A percentile compares a stretch with the other conserved stretches of the same genome.
phyloP scores from a whole-genome alignment of 1,140 invertebrate species.

The Archegozetes longisetosus region DNA sequence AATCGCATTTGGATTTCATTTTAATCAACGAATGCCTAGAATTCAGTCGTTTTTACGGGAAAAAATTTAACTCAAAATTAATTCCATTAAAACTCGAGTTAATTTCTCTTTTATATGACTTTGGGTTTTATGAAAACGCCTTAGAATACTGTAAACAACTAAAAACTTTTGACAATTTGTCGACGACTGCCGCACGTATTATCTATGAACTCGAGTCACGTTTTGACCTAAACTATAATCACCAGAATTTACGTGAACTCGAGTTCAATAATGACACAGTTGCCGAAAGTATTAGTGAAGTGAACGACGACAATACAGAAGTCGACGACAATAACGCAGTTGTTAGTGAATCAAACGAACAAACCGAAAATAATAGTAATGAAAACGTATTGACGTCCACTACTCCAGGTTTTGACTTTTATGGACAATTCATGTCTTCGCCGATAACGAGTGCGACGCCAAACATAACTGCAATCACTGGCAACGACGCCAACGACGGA shows the following conservation, averaged over 20 bases:
- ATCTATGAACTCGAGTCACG: not conserved
- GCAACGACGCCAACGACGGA: not conserved
- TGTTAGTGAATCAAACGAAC: not conserved
- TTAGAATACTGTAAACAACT: conserved; percentile 8
- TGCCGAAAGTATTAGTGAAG: not conserved
- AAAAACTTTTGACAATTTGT: not conserved
- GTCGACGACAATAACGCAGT: not conserved
- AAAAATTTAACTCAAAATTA: conserved; percentile 1
- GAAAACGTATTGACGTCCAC: not conserved
- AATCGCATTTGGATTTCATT: conserved; percentile 3
- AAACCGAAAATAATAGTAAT: not conserved
- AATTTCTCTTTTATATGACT: conserved; percentile 13
- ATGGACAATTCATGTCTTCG: not conserved
- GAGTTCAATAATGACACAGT: too few species aligned
- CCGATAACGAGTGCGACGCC: not conserved
- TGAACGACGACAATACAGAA: not conserved
- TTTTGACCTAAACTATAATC: not conserved
- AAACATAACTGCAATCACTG: not conserved
- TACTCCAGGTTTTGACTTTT: not conserved
- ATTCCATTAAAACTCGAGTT: conserved; percentile 12
- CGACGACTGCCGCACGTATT: not conserved
- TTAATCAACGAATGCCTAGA: conserved; percentile 12
- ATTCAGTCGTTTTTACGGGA: conserved; percentile 5
- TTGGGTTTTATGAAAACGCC: conserved; percentile 11
- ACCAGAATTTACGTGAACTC: too few species aligned